These are phyloP conservation scores for Monodelphis domestica DNA, from an alignment of 2,797 vertebrate genomes.

Conservation along the genomic window DNA sequence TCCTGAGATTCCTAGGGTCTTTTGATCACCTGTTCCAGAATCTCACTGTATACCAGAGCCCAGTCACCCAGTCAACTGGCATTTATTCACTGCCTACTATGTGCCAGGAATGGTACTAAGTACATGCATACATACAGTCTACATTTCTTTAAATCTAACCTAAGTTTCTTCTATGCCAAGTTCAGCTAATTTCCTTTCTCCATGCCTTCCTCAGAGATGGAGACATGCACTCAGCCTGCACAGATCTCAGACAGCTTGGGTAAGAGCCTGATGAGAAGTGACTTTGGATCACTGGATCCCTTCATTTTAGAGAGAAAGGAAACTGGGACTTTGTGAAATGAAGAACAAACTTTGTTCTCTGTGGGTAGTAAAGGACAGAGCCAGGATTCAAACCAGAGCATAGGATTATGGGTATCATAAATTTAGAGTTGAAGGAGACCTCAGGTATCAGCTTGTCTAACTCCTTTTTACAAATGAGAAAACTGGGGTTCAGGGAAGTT, in stretches of 20 bases:
- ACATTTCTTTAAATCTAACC: background rate
- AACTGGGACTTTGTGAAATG: rapidly evolving
- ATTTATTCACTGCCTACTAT: background rate
- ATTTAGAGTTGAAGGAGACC: rapidly evolving
- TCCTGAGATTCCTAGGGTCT: background rate
- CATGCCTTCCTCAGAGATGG: rapidly evolving
- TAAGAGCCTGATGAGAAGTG: background rate
- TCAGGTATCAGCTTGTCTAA: rapidly evolving
- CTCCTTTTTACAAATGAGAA: background rate
- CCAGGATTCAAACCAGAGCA: rapidly evolving
- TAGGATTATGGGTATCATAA: background rate
- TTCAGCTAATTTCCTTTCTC: background rate
- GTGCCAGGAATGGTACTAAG: background rate
- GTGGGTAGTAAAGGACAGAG: rapidly evolving
- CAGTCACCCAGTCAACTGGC: background rate
- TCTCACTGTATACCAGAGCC: background rate
- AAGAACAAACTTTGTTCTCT: background rate
- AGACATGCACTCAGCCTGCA: rapidly evolving
- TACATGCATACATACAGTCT: background rate
- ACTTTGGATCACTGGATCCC: background rate
- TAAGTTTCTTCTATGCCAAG: background rate
- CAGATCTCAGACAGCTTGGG: rapidly evolving
- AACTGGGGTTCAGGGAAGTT: background rate
- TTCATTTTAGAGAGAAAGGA: background rate
- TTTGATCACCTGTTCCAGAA: background rate